Evolutionary conservation across 2,797 vertebrate genomes (phyloP).

Genomic region (Scolopax rusticola): DNA sequence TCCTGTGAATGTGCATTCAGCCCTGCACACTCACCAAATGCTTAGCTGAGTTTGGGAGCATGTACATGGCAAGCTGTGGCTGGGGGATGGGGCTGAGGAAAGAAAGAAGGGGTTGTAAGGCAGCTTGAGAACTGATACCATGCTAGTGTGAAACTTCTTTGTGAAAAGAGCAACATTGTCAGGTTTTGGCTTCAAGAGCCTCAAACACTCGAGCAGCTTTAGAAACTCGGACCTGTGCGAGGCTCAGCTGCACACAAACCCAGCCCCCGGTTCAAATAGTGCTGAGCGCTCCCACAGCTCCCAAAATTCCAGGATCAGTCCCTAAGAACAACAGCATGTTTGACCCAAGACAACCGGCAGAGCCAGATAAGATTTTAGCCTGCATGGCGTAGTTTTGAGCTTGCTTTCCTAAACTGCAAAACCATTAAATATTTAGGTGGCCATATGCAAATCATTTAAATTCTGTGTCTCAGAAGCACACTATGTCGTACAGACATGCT

Average conservation of each 20-base stretch:
- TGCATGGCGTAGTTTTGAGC: background rate
- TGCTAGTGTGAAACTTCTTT: constrained; percentile 34
- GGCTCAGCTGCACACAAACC: background rate
- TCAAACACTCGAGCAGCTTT: background rate
- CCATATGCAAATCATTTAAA: constrained; percentile 74
- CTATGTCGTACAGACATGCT: constrained; percentile 21
- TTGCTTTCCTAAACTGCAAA: constrained; percentile 56
- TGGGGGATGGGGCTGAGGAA: constrained; percentile 2
- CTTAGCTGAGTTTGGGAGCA: constrained; percentile 50
- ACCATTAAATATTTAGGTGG: constrained; percentile 75
- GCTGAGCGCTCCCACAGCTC: background rate
- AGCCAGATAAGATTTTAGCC: constrained; percentile 4
- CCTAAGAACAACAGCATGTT: background rate
- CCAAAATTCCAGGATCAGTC: constrained; percentile 5
- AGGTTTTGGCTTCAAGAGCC: constrained; percentile 16
- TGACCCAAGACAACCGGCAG: background rate
- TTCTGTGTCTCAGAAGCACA: constrained; percentile 62
- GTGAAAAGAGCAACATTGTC: background rate
- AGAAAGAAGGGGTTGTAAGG: constrained; percentile 55
- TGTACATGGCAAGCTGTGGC: background rate
- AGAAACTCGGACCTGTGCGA: background rate
- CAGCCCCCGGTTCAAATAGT: background rate
- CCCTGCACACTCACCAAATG: constrained; percentile 39
- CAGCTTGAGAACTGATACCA: constrained; percentile 33
- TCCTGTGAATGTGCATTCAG: constrained; percentile 63